A percentile compares a stretch with the other conserved stretches of the same genome.
phyloP scores from a whole-genome alignment of 1,140 invertebrate species.

The Procambarus virginalis region DNA sequence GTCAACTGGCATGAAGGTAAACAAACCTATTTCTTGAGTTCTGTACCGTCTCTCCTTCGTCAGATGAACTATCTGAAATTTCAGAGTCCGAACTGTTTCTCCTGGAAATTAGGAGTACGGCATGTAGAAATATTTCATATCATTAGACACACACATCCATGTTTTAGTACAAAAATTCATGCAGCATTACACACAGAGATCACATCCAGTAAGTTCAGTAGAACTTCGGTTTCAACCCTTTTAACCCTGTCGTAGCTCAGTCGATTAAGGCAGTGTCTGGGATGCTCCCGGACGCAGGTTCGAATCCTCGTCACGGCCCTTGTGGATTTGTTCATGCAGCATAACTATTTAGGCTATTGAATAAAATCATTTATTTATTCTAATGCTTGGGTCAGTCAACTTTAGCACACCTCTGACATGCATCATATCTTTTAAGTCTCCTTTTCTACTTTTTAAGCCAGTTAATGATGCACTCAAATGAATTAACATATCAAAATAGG shows the following conservation, averaged over 20 bases:
- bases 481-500: too few relatives aligned
- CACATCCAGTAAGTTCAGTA: too few relatives aligned
- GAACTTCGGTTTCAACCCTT: too few relatives aligned
- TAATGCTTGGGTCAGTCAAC: background rate
- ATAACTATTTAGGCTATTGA: too few relatives aligned
- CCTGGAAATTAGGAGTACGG: conserved; percentile 27
- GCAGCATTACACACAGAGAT: too few relatives aligned
- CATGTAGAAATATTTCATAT: conserved; percentile 14
- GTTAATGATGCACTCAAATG: too few relatives aligned
- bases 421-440: background rate
- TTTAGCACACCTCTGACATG: background rate
- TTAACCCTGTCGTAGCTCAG: too few relatives aligned
- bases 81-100: conserved; percentile 42
- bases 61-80: conserved; percentile 21
- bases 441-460: background rate
- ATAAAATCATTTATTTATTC: background rate
- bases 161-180: background rate
- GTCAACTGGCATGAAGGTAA: background rate
- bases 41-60: background rate
- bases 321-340: too few relatives aligned
- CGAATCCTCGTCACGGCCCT: too few relatives aligned
- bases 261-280: too few relatives aligned
- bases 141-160: background rate
- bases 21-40: conserved; percentile 17
- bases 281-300: too few relatives aligned